Evolutionary conservation across 2,113 vertebrate genomes (phyloP), one percentile per base, ranked within the genome.

Genomic region (Pelobates fuscus): DNA sequence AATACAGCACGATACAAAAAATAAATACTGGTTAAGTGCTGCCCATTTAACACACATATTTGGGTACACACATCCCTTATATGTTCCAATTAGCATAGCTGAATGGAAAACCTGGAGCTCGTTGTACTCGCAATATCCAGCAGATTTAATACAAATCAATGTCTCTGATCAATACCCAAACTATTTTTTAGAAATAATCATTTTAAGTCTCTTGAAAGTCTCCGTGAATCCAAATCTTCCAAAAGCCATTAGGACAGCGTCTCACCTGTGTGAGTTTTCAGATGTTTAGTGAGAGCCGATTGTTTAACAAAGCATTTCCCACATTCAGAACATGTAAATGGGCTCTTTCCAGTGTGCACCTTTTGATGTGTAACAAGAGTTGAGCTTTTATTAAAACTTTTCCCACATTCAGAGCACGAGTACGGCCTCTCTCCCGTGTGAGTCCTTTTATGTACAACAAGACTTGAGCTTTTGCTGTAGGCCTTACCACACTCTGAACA

Each of bases 271-370:
- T 58, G 55, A 58, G 24, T 23, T 2, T 23, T n/a, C 23, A 23
- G 55, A 23, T 58, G 55, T 15, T 23, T 20, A 23, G 11, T 23
- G 60, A 93, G 86, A 18, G 90, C 87, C 68, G 89, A 88, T 75
- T 90, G 88, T 69, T 87, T 75, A 55, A 68, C 81, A 52, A 88
- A 88, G 21, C 84, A 81, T 78, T 85, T 84, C 0, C 85, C 87
- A 77, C 84, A 88, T 27, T 83, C 81, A 10, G 69, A 75, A 20
- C 85, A 86, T 1, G 37, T 78, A 0, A 84, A 85, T 14, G 84
- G 85, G 23, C 82, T 84, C 8, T 81, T 81, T 0, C 85, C 85
- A 0, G 84, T 86, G 77, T 86, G 85, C 24, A 81, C 81, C 0
- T 82, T 80, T 80, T 81, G 85, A 41, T 86, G 85, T 0, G 81